Evolutionary conservation across 2,797 vertebrate genomes (phyloP), one percentile per base, ranked within the genome.

Genomic region (Anniella stebbinsi): DNA sequence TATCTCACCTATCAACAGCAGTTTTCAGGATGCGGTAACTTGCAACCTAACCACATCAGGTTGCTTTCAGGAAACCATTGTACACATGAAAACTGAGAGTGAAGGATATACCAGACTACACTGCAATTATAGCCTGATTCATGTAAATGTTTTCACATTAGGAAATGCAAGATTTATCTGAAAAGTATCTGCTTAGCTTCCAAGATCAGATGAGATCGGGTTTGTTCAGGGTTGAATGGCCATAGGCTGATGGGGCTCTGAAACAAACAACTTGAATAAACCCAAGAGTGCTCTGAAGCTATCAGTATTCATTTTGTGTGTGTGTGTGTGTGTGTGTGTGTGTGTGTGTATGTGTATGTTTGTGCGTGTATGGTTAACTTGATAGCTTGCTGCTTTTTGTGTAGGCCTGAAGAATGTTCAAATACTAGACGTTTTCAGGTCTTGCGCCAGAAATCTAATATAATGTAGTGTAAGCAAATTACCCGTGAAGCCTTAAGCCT

Each of bases 401-500:
- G 2, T 92, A 69, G 38, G 38, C 38, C 38, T 86, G 48, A 86
- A 48, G 92, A 93, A 90, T 2, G 4, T 80, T 73, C 17, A 66
- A 88, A 88, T 69, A 0, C 2, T 87, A 0, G 0, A 25, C 83
- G 7, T 82, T 36, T 11, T 87, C 70, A 7, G 12, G 23, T 28
- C 41, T 45, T 7, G 0, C n/a, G 33, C 76, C 81, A 92, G 21
- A 2, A 48, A 94, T 93, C 89, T 38, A 92, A 86, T 4, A 60
- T 78, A 76, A 87, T 91, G 90, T 85, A 51, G 28, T 17, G 38
- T 60, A 85, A 86, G 18, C 13, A 78, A 11, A 36, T 88, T 91
- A 94, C 93, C 82, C 85, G 66, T 45, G 73, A 78, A 67, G 15
- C 17, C 9, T 88, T 92, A 41, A 6, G 1, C 10, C 4, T 87